Evolutionary conservation across 1,140 invertebrate genomes (phyloP), one percentile per base, ranked within the genome.

Genomic region (Achatina immaculata): DNA sequence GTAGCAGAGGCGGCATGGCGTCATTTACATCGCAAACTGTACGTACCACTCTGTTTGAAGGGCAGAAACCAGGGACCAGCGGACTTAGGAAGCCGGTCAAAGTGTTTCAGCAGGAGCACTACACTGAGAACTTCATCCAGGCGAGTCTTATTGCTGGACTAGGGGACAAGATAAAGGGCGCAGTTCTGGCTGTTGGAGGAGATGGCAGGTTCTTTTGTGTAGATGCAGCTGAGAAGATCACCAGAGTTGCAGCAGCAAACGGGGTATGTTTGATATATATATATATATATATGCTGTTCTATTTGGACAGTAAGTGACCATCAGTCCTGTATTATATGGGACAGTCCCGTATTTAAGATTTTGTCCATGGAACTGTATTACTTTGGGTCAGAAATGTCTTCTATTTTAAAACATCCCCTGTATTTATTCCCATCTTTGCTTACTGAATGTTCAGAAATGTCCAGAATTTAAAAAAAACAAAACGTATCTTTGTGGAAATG

Each of bases 41-140:
- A 21, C 7, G 71, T 1, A 87, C 89, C 9, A 83, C 72, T 11
- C 86, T 89, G 11, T 98, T 94, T 88, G 94, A 95, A 81, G 98
- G 95, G 28, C 98, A 99, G 92, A 99, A 99, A 92, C 98, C 98
- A 81, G 98, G 98, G 83, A 99, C 98, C 0, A 99, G 97, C 88
- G 98, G 98, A 71, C 93, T 99, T 11, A 93, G 98, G 79, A 99
- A 99, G 92, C 92, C 94, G 81, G 97, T 99, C 0, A 95, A 95
- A 90, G 94, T 96, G 84, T 99, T 98, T 91, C 93, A 95, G 87
- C 94, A 90, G 83, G 31, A 84, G 66, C 94, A 98, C 90, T 99
- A 99, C 91, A 98, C 97, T 0, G 98, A 99, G 92, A 99, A 99
- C 92, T 99, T 99, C 92, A 93, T 99, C 42, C 97, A 99, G 90